Evolutionary conservation across 1,140 invertebrate species (phyloP).

Genomic region (Formica selysi): DNA sequence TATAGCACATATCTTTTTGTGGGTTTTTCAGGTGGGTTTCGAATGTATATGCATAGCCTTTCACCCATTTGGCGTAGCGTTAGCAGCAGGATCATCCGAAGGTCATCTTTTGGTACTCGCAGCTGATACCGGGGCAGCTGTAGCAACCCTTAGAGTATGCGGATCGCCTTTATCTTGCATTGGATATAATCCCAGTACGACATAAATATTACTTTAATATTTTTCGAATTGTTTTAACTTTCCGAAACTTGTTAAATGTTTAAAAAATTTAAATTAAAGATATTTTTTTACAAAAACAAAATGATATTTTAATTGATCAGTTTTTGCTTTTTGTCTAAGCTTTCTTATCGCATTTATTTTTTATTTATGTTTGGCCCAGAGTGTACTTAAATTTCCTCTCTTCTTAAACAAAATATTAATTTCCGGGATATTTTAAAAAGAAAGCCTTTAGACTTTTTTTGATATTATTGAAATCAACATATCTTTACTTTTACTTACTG

Average conservation of each 20-base stretch:
- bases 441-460: neutral
- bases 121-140: conserved; percentile 92
- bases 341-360: neutral
- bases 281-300: conserved; percentile 1
- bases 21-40: conserved; percentile 88
- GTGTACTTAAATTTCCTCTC: neutral
- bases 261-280: conserved; percentile 9
- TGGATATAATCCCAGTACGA: conserved; percentile 94
- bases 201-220: neutral
- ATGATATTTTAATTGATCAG: neutral
- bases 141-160: conserved; percentile 94
- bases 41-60: conserved; percentile 94
- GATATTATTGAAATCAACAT: neutral
- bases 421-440: neutral
- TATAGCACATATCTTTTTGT: neutral
- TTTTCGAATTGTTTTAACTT: neutral
- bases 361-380: neutral
- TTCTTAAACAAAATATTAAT: neutral
- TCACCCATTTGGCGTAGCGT: conserved; percentile 94
- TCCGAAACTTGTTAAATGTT: neutral
- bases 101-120: conserved; percentile 95
- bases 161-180: conserved; percentile 94
- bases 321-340: neutral
- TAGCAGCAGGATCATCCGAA: conserved; percentile 95
- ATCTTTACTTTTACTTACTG: neutral